Evolutionary conservation across 1,140 invertebrate genomes (phyloP), one percentile per base, ranked within the genome.

Genomic region (Platyura marginata): DNA sequence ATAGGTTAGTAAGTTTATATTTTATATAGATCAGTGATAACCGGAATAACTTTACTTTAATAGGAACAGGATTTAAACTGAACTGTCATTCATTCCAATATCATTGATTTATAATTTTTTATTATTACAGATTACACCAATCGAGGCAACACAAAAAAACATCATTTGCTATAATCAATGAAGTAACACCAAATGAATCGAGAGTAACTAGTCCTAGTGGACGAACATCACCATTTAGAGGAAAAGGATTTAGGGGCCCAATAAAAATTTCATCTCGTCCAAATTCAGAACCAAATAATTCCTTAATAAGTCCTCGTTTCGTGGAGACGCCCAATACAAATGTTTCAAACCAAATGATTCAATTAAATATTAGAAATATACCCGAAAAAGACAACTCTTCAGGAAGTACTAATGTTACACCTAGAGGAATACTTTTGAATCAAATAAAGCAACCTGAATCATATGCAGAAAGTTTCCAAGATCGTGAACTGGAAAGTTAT

Each of bases 101-200:
- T 36, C 4, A 36, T 46, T 43, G 19, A 33, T 21, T 21, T 37
- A 6, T 18, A 1, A 43, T 35, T 22, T 38, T 32, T 3, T 34
- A 29, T 46, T 33, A 22, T 42, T 42, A 13, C 22, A 66, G 63
- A 48, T 57, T 65, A 20, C 60, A 60, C 3, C 58, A 60, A 23
- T 46, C 59, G 9, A 52, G 61, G 32, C 46, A 62, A 21, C 57
- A 62, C 42, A 66, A 65, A 43, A 65, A 67, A 49, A 57, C 63
- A 44, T 52, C 66, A 16, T 77, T 77, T 51, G 71, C 75, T 25
- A 75, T 77, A 42, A 61, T 77, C 34, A 67, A 70, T 4, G 67
- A 74, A 38, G 46, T 58, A 8, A 56, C 59, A 16, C 60, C 57
- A 19, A 62, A 53, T 21, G 50, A 54, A 8, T 51, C 51, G 45